A percentile compares a stretch with the other conserved stretches of the same genome.
These are phyloP conservation scores for Sorex maritimensis DNA, from an alignment of 2,797 vertebrate genomes.

Conservation along the genomic window DNA sequence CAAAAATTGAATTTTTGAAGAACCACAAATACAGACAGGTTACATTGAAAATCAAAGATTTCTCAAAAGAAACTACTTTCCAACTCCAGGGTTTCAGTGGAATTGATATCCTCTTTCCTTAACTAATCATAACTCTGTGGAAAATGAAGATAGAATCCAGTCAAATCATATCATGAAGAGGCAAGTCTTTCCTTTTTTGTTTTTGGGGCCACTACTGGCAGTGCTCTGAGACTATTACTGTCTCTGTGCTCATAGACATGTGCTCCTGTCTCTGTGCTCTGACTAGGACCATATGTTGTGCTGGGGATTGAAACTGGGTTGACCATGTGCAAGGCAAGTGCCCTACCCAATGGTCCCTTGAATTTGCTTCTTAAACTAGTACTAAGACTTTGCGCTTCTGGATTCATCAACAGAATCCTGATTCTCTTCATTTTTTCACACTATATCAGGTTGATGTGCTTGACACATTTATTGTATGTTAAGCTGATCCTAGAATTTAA, in stretches of 20 bases:
- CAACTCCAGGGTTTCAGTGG: conserved; percentile 63
- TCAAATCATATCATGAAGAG: conserved; percentile 3
- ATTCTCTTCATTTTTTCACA: conserved; percentile 7
- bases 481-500: conserved; percentile 19
- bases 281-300: no score
- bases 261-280: no score
- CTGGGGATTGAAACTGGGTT: not conserved
- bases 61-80: conserved; percentile 43
- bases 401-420: not conserved
- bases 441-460: conserved; percentile 5
- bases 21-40: not conserved
- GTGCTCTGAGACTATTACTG: not conserved
- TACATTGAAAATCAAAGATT: conserved; percentile 58
- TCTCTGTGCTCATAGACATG: not conserved
- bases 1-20: not conserved
- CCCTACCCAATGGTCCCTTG: not conserved
- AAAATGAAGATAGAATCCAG: conserved; percentile 60
- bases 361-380: conserved; percentile 22
- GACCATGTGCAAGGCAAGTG: not conserved
- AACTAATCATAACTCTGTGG: conserved; percentile 45
- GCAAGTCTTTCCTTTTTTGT: conserved; percentile 36
- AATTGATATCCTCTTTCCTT: conserved; percentile 61
- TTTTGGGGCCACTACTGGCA: no score
- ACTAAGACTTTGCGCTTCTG: conserved; percentile 30
- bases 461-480: conserved; percentile 14